Evolutionary conservation across 2,113 vertebrate species (phyloP), one percentile per base, ranked within the genome.

Genomic region (Struthidea cinerea): DNA sequence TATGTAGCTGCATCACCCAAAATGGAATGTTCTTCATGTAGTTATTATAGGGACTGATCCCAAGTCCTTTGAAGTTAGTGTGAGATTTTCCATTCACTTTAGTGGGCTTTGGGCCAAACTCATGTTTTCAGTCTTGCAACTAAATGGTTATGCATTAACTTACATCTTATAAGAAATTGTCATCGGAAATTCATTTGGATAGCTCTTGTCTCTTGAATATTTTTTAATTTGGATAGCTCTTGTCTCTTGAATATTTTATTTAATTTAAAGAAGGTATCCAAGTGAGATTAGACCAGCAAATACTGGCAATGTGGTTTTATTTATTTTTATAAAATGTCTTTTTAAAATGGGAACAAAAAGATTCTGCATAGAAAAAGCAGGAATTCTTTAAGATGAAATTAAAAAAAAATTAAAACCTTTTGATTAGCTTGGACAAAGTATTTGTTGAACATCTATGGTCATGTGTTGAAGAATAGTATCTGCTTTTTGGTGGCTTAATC

Each of bases 81-180:
- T 88, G 92, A 96, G 85, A 91, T 96, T 96, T 97, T 96, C 87
- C 87, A 70, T 96, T 95, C 89, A 27, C 50, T 55, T 77, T 16
- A 77, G 46, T 88, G 67, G 92, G 78, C 78, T 80, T 91, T 84
- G 64, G 24, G 82, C 93, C 87, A 94, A 57, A 55, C 27, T 69
- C 30, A 28, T 77, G 44, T 79, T 86, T 77, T 35, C 70, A 83
- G 63, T 74, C 63, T 39, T 80, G 46, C 63, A 73, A 77, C 35
- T 61, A 82, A 87, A 60, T 67, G 19, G 33, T 67, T 77, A 32
- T 52, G 47, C 53, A n/a, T 71, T 82, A 93, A 49, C 50, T 37
- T 85, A 37, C 7, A 85, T 94, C 67, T 80, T 84, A 13, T 37
- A 84, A 68, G 61, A 94, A 84, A 37, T 60, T 87, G 10, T 60